phyloP scores from a whole-genome alignment of 2,113 vertebrate species.

The Phrynosoma platyrhinos region DNA sequence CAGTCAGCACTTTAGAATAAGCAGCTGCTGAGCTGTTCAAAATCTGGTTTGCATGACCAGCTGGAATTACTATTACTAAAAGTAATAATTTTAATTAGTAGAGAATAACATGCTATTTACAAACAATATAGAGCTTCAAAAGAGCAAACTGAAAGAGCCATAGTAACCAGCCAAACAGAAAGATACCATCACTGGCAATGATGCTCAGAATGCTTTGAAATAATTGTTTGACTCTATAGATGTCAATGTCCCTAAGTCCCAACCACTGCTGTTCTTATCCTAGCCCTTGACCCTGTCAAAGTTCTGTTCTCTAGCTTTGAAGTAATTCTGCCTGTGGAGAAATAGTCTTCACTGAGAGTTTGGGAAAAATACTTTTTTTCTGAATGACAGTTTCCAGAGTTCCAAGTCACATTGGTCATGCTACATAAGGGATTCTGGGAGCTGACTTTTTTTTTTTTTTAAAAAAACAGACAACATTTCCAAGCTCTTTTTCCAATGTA shows the following conservation, averaged over 20 bases:
- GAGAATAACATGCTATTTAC: constrained; percentile 43
- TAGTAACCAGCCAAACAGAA: not conserved
- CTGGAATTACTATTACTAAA: constrained; percentile 53
- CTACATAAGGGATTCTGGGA: no score
- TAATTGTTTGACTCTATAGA: not conserved
- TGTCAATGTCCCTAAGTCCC: not conserved
- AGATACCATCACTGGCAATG: not conserved
- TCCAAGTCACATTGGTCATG: no score
- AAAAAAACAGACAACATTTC: no score
- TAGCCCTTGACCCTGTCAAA: not conserved
- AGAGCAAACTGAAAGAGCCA: constrained; percentile 23
- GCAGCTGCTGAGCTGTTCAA: constrained; percentile 38
- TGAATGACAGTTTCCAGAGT: not conserved
- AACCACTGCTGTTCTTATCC: not conserved
- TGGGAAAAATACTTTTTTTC: not conserved
- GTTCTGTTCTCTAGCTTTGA: not conserved
- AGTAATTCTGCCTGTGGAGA: not conserved
- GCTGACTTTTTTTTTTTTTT: no score
- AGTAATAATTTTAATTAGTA: constrained; percentile 58
- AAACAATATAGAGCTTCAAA: constrained; percentile 39
- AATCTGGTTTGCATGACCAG: constrained; percentile 53
- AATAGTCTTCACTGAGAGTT: not conserved
- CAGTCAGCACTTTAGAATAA: constrained; percentile 34
- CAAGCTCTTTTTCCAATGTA: no score
- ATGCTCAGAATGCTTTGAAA: not conserved